Base-by-base conservation (phyloP, 2,797 vertebrate genomes). In the Acanthis flammea region DNA sequence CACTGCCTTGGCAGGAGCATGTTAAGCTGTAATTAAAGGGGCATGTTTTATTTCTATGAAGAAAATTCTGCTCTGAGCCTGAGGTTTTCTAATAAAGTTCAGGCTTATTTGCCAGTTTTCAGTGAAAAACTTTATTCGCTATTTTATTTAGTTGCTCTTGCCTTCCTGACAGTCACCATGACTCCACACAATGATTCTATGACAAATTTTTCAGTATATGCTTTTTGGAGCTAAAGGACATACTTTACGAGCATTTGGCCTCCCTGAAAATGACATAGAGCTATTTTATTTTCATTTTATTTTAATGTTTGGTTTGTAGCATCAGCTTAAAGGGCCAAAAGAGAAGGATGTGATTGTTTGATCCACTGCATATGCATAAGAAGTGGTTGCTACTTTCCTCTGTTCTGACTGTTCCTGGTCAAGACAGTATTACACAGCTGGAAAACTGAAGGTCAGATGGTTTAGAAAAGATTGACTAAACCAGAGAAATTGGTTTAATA, bases 401-500 rank as follows among this genome's bases (percentile, higher is more conserved):
- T 25, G 4, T 85, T 70, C 72, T 51, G 5, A 19, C n/a, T 85
- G 25, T 24, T 60, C 47, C 60, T 67, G 30, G 21, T 50, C 50
- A 65, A 73, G 33, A 21, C 12, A 73, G 22, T n/a, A 65, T 65
- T 53, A 54, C 24, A 68, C 33, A 57, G 31, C 1, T 44, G 45
- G 77, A 50, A 90, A 44, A 37, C 41, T 77, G 67, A 91, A 80
- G 50, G 12, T 75, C 30, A 81, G 57, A 44, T n/a, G 27, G 14
- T 94, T 94, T 95, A 79, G 65, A 67, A 90, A 94, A 91, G 41
- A 39, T 35, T 78, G 58, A 33, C 23, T 39, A 31, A 92, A 85
- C 86, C 76, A 83, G 89, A 48, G 81, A 94, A 96, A 93, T 41
- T 31, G n/a, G n/a, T n/a, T n/a, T n/a, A n/a, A n/a, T n/a, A n/a